Conservation (phyloP, 2,888 invertebrate species). For the Pycnomerus fuliginosus region DNA sequence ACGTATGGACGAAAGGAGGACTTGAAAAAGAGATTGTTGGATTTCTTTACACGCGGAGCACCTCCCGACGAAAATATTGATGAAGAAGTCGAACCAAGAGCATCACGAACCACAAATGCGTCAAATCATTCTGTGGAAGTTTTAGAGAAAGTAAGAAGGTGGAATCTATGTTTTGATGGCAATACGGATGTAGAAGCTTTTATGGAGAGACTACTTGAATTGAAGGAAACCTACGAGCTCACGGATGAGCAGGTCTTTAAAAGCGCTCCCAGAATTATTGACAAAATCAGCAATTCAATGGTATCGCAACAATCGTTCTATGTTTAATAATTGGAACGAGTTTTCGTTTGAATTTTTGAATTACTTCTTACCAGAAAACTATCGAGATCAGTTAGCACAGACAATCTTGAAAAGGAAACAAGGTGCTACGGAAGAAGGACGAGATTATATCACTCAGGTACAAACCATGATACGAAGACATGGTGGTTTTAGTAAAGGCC, state of each 20-base stretch:
- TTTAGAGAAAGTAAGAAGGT: background rate
- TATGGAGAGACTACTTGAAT: background rate
- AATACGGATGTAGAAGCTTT: background rate
- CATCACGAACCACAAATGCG: too few species aligned
- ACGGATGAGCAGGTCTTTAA: background rate
- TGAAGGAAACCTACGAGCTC: background rate
- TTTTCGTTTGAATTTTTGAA: background rate
- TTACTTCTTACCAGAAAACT: background rate
- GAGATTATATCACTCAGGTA: background rate
- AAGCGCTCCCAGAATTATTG: background rate
- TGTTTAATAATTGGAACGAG: background rate
- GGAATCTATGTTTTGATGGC: background rate
- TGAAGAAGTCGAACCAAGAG: too few species aligned
- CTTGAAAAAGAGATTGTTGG: too few species aligned
- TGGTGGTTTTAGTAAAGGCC: background rate
- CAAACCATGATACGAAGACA: background rate
- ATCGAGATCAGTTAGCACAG: background rate
- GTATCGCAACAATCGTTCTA: background rate
- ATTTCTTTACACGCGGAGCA: too few species aligned
- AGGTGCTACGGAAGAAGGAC: background rate
- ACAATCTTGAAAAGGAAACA: background rate
- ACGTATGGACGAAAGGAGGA: too few species aligned
- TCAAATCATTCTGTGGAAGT: too few species aligned
- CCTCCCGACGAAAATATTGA: too few species aligned
- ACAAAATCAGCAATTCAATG: background rate